Base-by-base conservation (phyloP, 1,140 invertebrate species). In the Drosophila sproati region DNA sequence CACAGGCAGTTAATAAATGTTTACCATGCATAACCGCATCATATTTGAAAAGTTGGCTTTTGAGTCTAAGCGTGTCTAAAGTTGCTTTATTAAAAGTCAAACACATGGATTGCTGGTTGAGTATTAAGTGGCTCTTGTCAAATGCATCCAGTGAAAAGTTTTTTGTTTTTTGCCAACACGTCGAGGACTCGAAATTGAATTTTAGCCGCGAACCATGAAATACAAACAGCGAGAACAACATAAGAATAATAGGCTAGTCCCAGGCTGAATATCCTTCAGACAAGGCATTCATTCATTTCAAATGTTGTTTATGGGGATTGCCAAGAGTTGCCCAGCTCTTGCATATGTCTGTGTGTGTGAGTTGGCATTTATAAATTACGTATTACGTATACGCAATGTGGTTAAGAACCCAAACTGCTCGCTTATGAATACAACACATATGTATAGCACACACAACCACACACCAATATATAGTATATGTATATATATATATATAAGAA, bases 301-400 rank as follows among this genome's bases (percentile, higher is more conserved):
- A 60, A 62, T 79, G 77, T 61, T 60, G 57, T 67, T 75, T 54
- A 48, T 35, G 32, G 55, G 66, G 45, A 48, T 72, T 55, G 12
- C 76, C 20, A 69, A 76, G 78, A 69, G 77, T 63, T 75, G 70
- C 56, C 50, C 37, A 39, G 29, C 5, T n/a, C n/a, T 29, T 48
- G 7, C 34, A 12, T 7, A 28, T n/a, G 41, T 43, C 34, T 39
- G 50, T 4, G 50, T 51, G 50, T 51, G 10, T 61, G 48, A 55
- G 48, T 8, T 74, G 72, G 72, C 72, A 74, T 68, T 69, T 87
- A 77, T 87, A 87, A 87, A 88, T 87, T 82, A 82, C 66, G 73
- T 20, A 20, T 88, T 87, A 74, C 83, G 83, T 88, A 87, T 88
- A 87, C 83, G 80, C 77, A 88, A 69, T 73, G 79, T 82, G 83